phyloP scores from a whole-genome alignment of 2,113 vertebrate species.

The Lepidothrix coronata region DNA sequence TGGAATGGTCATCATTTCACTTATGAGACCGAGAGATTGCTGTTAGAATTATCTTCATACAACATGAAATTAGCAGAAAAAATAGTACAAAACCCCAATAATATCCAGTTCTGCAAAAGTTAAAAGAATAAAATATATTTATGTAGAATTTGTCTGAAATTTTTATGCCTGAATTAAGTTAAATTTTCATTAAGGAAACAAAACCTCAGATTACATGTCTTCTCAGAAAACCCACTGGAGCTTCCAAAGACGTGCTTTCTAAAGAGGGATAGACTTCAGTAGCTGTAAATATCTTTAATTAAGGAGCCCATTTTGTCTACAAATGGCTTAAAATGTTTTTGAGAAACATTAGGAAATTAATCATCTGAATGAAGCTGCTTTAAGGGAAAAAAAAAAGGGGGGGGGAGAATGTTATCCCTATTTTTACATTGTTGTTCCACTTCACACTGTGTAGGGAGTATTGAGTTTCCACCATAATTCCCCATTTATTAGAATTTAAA shows the following conservation, averaged over 20 bases:
- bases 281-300: neutral
- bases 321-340: neutral
- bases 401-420: neutral
- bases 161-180: neutral
- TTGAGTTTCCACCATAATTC: neutral
- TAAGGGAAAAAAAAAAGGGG: neutral
- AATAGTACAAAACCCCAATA: neutral
- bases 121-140: neutral
- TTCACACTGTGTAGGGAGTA: neutral
- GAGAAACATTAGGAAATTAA: neutral
- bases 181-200: neutral
- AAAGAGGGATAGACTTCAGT: neutral
- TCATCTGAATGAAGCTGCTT: neutral
- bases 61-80: neutral
- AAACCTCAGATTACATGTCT: neutral
- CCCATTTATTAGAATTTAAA: neutral
- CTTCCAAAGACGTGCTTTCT: neutral
- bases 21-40: neutral
- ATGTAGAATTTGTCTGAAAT: neutral
- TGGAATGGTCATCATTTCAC: neutral
- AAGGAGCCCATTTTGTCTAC: neutral
- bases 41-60: neutral
- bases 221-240: neutral
- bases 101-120: neutral
- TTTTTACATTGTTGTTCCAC: neutral